phyloP scores from a whole-genome alignment of 2,888 invertebrate species.

The Thera obeliscata region DNA sequence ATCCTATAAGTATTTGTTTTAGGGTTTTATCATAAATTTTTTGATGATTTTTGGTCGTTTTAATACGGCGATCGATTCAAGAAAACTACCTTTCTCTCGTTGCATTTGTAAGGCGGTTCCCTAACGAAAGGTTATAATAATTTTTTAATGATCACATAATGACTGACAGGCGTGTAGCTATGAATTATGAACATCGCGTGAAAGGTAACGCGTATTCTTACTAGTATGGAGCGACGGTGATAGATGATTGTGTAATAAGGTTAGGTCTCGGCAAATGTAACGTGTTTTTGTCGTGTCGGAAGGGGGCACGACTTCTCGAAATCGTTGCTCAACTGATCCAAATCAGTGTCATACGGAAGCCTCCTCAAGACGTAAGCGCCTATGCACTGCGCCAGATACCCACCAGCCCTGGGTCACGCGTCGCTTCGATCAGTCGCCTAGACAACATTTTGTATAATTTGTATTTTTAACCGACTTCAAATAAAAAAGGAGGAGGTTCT shows the following conservation, averaged over 20 bases:
- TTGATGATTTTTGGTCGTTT: neutral
- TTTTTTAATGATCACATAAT: conserved; percentile 80
- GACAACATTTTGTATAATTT: too few species aligned
- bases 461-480: too few species aligned
- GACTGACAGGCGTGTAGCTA: conserved; percentile 69
- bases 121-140: conserved; percentile 62
- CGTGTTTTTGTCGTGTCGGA: neutral
- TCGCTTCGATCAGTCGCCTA: too few species aligned
- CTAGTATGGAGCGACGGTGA: conserved; percentile 23
- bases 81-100: conserved; percentile 17
- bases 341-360: too few species aligned
- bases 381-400: too few species aligned
- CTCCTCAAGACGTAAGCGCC: too few species aligned
- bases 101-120: conserved; percentile 26
- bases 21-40: neutral
- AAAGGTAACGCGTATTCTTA: conserved; percentile 55
- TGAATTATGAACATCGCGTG: conserved; percentile 79
- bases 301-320: too few species aligned
- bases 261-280: neutral
- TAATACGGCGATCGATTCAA: neutral
- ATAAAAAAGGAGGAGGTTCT: too few species aligned
- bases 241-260: conserved; percentile 22
- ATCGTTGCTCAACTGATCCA: too few species aligned
- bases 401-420: too few species aligned
- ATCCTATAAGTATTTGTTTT: too few species aligned